Base-by-base conservation (phyloP, 2,797 vertebrate genomes). In the Acanthurus lineatus region DNA sequence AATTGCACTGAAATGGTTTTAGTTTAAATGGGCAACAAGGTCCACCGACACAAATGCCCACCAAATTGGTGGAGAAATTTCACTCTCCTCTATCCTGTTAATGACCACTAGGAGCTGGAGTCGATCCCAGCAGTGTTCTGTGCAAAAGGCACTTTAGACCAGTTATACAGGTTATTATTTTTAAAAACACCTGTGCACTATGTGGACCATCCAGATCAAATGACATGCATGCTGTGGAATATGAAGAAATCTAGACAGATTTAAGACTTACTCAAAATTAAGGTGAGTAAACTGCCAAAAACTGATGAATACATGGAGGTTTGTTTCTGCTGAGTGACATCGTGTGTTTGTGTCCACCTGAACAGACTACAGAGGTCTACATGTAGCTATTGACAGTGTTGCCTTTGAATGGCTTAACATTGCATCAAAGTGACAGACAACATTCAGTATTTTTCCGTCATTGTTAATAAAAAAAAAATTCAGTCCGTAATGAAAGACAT, bases 1-100 rank as follows among this genome's bases (percentile, higher is more conserved):
- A 76, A 62, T 58, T 52, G 8, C 20, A 25, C 17, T 22, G 57
- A 66, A 74, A 83, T 74, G 62, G 5, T 38, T 81, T 65, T 45
- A 62, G 3, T 52, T 82, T 69, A 77, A 51, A 48, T 69, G 71
- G 60, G 4, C 60, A 68, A 19, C n/a, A 48, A 8, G 35, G 8
- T 47, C 20, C 53, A 69, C 20, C 17, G 20, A 16, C 22, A 76
- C 35, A 84, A 57, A 74, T 28, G n/a, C 25, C 16, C 1, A 51
- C n/a, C 47, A 48, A 76, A 75, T 57, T 63, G 77, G 19, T 22
- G 14, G 1, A 17, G 19, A 12, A 5, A 35, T 42, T 47, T 19
- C 9, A 4, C 25, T 20, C 42, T 20, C 7, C 3, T 42, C 61
- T 40, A 16, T 48, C 40, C n/a, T 11, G 49, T 32, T 57, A 32